Base-by-base conservation (phyloP, 1,140 invertebrate genomes). In the Eurosta solidaginis region DNA sequence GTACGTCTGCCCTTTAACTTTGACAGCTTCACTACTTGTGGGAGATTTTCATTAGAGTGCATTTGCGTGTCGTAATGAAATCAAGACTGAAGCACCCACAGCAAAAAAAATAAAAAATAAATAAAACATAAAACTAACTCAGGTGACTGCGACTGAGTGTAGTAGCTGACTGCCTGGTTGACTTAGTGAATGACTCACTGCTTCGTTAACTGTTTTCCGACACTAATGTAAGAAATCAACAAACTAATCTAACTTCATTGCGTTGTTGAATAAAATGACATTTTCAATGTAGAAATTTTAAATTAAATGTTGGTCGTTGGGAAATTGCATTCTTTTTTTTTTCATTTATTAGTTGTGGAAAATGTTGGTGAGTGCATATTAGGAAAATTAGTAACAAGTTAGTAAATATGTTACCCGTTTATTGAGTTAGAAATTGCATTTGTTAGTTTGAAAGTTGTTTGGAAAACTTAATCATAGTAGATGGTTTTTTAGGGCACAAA, bases 181-280 rank as follows among this genome's bases (percentile, higher is more conserved):
- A 44, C 42, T 44, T 44, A 44, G 5, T 54, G 27, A 54, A 6
- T 54, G 29, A 20, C 33, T 40, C 2, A 68, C 33, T 68, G 17
- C 36, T 20, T 36, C 6, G 17, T n/a, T 63, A 17, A 36, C 52
- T 59, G 25, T 17, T 27, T 59, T 25, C 25, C 49, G 3, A 49
- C n/a, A 49, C 47, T 49, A 49, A 17, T 7, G 47, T 49, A 59
- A 59, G 54, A 59, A 59, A 59, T 59, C 54, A 59, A 59, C 54
- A 59, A 59, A 59, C 54, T 59, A 59, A 59, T 59, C 54, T 59
- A 59, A 59, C 54, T 59, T 59, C 54, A 59, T 59, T 59, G 29
- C 29, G 10, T 25, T 29, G 54, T 22, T 36, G 54, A 29, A 5
- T 33, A 59, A 59, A 29, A 17, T 59, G 54, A 33, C 54, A 59